Conservation (phyloP, 2,113 vertebrate species). For the Megaleporinus macrocephalus region DNA sequence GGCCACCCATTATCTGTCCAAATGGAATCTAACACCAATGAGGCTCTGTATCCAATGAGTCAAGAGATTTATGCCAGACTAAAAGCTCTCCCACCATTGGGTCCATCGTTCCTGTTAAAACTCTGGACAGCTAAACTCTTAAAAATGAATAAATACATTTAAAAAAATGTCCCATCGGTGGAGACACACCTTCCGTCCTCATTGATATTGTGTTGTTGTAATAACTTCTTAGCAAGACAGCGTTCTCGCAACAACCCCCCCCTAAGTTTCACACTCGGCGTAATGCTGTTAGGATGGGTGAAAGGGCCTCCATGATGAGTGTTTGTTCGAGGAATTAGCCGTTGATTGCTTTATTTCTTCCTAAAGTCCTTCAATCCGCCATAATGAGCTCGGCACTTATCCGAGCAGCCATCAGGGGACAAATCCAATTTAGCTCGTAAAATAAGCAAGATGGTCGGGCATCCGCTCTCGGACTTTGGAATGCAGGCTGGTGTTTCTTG, state of each 20-base stretch:
- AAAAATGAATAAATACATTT: background rate
- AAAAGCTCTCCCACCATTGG: background rate
- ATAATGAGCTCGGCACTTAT: constrained; percentile 58
- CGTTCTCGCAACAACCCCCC: background rate
- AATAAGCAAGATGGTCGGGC: constrained; percentile 45
- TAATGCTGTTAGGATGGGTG: constrained; percentile 33
- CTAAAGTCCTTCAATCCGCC: constrained; percentile 46
- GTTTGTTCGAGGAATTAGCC: constrained; percentile 50
- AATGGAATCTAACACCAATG: background rate
- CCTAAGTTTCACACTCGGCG: background rate
- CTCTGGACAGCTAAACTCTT: background rate
- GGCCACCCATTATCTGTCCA: background rate
- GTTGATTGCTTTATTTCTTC: constrained; percentile 57
- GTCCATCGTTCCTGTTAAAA: background rate
- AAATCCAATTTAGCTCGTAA: constrained; percentile 53
- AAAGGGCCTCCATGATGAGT: constrained; percentile 36
- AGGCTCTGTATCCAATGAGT: background rate
- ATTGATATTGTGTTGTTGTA: background rate
- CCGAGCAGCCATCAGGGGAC: constrained; percentile 48
- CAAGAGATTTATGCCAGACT: background rate
- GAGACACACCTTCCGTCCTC: too few species aligned
- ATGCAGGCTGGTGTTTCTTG: constrained; percentile 35
- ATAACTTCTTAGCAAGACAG: background rate
- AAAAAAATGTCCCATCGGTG: too few species aligned
- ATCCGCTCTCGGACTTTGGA: constrained; percentile 32